Evolutionary conservation across 2,888 invertebrate species (phyloP).

Genomic region (Tortrix viridana): DNA sequence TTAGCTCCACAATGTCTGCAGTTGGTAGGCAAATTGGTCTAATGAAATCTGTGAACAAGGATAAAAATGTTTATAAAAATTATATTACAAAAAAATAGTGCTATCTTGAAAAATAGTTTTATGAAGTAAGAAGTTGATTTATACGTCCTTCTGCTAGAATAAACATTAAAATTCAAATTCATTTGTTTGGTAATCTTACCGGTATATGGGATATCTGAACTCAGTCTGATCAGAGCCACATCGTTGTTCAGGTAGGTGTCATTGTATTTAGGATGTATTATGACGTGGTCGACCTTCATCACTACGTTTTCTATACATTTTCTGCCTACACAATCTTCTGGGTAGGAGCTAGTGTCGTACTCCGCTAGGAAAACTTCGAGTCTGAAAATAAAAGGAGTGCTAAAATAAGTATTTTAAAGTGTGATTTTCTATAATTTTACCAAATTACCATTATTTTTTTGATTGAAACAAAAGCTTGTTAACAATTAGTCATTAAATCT

Average conservation of each 20-base stretch:
- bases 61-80: too few species aligned
- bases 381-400: conserved; percentile 9
- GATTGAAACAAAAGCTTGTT: too few species aligned
- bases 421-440: too few species aligned
- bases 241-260: conserved; percentile 17
- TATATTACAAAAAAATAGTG: too few species aligned
- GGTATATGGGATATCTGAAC: conserved; percentile 15
- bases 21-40: conserved; percentile 24
- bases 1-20: conserved; percentile 7
- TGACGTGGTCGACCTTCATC: conserved; percentile 19
- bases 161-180: background rate
- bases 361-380: conserved; percentile 23
- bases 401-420: background rate
- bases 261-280: conserved; percentile 21
- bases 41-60: conserved; percentile 12
- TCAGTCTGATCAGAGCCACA: conserved; percentile 22
- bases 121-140: too few species aligned
- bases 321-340: conserved; percentile 10
- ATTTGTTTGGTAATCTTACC: background rate
- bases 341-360: conserved; percentile 11
- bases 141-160: too few species aligned
- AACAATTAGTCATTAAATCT: too few species aligned
- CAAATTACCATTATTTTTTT: too few species aligned
- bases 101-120: too few species aligned
- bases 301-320: conserved; percentile 12